phyloP scores from a whole-genome alignment of 2,888 invertebrate species.

The Polymixis flavicincta region DNA sequence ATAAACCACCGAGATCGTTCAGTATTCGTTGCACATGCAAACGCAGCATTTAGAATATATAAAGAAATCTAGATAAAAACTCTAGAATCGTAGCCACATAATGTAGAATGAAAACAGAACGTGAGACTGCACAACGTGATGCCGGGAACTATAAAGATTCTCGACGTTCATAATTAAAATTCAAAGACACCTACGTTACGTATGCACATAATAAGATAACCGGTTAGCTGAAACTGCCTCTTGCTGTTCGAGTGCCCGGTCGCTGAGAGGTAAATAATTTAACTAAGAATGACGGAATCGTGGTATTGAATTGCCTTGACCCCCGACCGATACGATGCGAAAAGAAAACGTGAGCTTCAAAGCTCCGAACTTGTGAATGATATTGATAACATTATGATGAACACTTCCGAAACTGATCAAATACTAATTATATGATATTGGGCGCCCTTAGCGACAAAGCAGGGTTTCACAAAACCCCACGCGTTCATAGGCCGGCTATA shows the following conservation, averaged over 20 bases:
- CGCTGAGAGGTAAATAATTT: slow-evolving; percentile 23
- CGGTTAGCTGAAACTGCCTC: slow-evolving; percentile 44
- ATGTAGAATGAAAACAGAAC: slow-evolving; percentile 46
- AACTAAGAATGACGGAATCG: slow-evolving; percentile 35
- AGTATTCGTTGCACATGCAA: slow-evolving; percentile 32
- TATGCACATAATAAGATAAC: slow-evolving; percentile 53
- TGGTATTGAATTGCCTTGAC: slow-evolving; percentile 54
- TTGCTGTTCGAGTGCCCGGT: slow-evolving; percentile 2
- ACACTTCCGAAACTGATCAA: slow-evolving; percentile 3
- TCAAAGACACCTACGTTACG: slow-evolving; percentile 48
- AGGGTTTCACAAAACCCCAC: background rate
- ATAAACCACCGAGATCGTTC: slow-evolving; percentile 32
- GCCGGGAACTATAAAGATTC: slow-evolving; percentile 35
- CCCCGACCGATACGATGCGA: slow-evolving; percentile 49
- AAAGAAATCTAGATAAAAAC: slow-evolving; percentile 32
- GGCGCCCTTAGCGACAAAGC: background rate
- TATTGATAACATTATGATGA: slow-evolving; percentile 16
- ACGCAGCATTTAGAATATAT: slow-evolving; percentile 35
- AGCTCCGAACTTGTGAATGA: slow-evolving; percentile 15
- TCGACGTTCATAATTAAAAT: slow-evolving; percentile 49
- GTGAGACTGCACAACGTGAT: slow-evolving; percentile 38
- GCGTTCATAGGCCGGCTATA: background rate
- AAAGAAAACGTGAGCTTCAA: slow-evolving; percentile 30
- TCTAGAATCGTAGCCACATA: slow-evolving; percentile 26
- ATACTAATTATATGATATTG: background rate